Conservation (phyloP, 2,797 vertebrate species). For the Takifugu ocellatus region DNA sequence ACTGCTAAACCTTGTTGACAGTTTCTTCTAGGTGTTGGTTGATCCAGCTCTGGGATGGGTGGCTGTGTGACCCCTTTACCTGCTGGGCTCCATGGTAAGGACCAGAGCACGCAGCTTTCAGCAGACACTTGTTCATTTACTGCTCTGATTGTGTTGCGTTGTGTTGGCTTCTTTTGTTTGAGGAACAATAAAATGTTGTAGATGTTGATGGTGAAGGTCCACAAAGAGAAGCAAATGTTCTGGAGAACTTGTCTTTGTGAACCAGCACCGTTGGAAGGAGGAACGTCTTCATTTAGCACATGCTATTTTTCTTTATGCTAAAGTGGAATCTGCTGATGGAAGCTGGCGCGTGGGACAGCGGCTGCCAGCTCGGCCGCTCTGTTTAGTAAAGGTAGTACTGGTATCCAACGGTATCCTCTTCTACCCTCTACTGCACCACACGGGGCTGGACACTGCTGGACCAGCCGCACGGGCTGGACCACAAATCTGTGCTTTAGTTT, state of each 20-base stretch:
- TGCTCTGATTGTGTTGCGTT: slow-evolving; percentile 26
- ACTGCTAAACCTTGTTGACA: slow-evolving; percentile 99
- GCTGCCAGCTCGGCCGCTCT: slow-evolving; percentile 95
- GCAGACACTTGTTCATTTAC: slow-evolving; percentile 6
- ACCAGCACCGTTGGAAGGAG: slow-evolving; percentile 83
- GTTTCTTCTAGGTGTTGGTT: slow-evolving; percentile 99
- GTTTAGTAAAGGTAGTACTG: slow-evolving; percentile 95
- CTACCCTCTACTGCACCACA: slow-evolving; percentile 61
- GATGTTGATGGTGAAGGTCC: slow-evolving; percentile 85
- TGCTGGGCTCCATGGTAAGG: slow-evolving; percentile 98
- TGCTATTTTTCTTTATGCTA: slow-evolving; percentile 99
- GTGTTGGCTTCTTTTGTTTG: slow-evolving; percentile 23
- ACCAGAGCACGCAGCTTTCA: slow-evolving; percentile 77
- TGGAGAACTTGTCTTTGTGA: slow-evolving; percentile 87
- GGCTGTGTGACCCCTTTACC: slow-evolving; percentile 92
- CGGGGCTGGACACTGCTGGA: slow-evolving; percentile 27
- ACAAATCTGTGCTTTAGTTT: slow-evolving; percentile 60
- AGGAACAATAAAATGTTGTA: slow-evolving; percentile 17
- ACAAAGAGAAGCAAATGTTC: slow-evolving; percentile 78
- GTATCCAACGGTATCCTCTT: slow-evolving; percentile 82
- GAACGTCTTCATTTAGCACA: slow-evolving; percentile 94
- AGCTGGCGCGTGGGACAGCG: slow-evolving; percentile 97
- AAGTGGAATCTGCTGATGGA: slow-evolving; percentile 98
- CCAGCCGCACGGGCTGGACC: slow-evolving; percentile 30
- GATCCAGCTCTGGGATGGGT: slow-evolving; percentile 91